phyloP scores from a whole-genome alignment of 2,888 invertebrate species.

The Bombylius major region DNA sequence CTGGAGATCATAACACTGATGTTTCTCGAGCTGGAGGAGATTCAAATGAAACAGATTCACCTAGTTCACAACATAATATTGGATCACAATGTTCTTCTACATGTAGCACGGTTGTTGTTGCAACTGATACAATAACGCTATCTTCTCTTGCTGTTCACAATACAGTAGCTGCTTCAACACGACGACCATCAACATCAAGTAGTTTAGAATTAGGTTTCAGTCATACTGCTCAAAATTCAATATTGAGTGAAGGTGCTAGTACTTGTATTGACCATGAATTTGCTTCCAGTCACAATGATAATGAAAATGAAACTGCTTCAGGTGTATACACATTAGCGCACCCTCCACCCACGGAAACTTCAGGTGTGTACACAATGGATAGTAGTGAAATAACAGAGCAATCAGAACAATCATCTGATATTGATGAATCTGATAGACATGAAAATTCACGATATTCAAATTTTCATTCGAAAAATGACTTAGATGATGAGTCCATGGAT shows the following conservation, averaged over 20 bases:
- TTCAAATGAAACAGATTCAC: constrained; percentile 39
- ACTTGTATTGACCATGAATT: constrained; percentile 54
- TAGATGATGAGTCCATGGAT: constrained; percentile 28
- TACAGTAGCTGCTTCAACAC: constrained; percentile 39
- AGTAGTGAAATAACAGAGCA: constrained; percentile 46
- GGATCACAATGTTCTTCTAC: constrained; percentile 78
- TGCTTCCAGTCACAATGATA: constrained; percentile 16
- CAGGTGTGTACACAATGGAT: constrained; percentile 72
- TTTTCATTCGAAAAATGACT: constrained; percentile 43
- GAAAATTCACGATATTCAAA: constrained; percentile 45
- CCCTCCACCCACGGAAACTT: constrained; percentile 67
- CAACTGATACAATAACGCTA: constrained; percentile 35
- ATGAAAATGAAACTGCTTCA: constrained; percentile 40
- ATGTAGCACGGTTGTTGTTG: constrained; percentile 76
- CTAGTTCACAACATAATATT: constrained; percentile 44
- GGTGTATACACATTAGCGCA: constrained; percentile 47
- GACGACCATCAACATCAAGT: constrained; percentile 63
- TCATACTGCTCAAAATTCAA: constrained; percentile 76
- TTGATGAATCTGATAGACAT: constrained; percentile 42
- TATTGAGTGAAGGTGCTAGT: constrained; percentile 57
- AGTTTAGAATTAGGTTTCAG: constrained; percentile 75
- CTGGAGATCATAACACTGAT: constrained; percentile 19
- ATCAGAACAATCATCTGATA: constrained; percentile 44
- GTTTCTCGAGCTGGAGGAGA: constrained; percentile 17
- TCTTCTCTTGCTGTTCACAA: constrained; percentile 26